Percentiles rank a stretch among this genome's conserved stretches.
Conservation (phyloP, 1,140 invertebrate species). For the Rhysida immarginata region DNA sequence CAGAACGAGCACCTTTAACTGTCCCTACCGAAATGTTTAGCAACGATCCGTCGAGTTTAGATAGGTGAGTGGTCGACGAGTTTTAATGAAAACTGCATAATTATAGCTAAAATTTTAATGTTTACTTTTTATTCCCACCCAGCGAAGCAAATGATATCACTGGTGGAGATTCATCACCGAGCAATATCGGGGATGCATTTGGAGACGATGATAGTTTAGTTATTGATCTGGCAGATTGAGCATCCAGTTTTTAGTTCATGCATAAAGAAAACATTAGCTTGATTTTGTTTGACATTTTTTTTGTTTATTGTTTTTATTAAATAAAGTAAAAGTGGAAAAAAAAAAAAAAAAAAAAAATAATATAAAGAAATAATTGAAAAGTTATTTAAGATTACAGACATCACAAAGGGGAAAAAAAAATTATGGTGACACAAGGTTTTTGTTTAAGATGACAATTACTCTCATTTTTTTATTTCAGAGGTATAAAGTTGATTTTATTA, state of each 20-base stretch:
- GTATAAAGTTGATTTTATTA: no score
- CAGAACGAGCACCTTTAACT: slow-evolving; percentile 68
- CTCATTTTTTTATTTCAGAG: no score
- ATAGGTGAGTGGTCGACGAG: slow-evolving; percentile 39
- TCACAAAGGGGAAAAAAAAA: no score
- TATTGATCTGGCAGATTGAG: slow-evolving; percentile 6
- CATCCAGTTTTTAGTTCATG: not conserved
- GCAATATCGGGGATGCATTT: slow-evolving; percentile 15
- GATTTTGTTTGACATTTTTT: no score
- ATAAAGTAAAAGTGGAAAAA: no score
- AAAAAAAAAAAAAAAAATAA: no score
- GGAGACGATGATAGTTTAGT: slow-evolving; percentile 7
- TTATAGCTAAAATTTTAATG: not conserved
- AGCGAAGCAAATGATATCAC: slow-evolving; percentile 5
- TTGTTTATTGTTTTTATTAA: no score
- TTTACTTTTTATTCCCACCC: not conserved
- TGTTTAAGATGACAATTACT: no score
- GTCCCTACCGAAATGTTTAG: slow-evolving; percentile 86
- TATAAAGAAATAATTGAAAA: no score
- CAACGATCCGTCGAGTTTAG: slow-evolving; percentile 62
- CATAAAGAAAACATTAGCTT: no score
- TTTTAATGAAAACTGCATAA: not conserved
- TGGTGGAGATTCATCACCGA: slow-evolving; percentile 16
- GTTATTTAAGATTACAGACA: no score
- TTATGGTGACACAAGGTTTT: no score